These are phyloP conservation scores for Mimumesa dahlbomi DNA, from an alignment of 2,888 invertebrate genomes.

Conservation along the genomic window DNA sequence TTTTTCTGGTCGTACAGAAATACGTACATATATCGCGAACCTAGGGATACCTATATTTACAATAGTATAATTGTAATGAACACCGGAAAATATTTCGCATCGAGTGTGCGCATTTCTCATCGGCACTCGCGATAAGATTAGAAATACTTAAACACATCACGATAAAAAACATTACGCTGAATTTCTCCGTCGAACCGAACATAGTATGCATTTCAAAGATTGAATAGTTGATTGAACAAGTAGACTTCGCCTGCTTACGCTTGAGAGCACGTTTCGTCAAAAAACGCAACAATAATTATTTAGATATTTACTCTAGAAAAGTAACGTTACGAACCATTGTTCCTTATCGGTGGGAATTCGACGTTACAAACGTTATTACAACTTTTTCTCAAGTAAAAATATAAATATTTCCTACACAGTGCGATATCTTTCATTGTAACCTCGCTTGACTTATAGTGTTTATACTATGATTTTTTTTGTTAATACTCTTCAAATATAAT, in stretches of 20 bases:
- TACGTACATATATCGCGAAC: slow-evolving; percentile 1
- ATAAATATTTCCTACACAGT: slow-evolving; percentile 71
- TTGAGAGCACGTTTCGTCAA: slow-evolving; percentile 69
- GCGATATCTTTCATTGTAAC: slow-evolving; percentile 63
- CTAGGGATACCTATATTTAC: slow-evolving; percentile 36
- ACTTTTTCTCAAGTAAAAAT: slow-evolving; percentile 74
- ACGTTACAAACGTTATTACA: slow-evolving; percentile 72
- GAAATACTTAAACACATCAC: neutral
- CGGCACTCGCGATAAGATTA: slow-evolving; percentile 19
- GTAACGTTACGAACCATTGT: slow-evolving; percentile 71
- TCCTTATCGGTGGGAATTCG: slow-evolving; percentile 54
- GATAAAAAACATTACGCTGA: slow-evolving; percentile 7
- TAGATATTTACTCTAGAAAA: slow-evolving; percentile 76
- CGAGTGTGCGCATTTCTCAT: slow-evolving; percentile 4
- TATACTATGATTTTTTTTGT: slow-evolving; percentile 24
- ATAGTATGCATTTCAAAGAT: slow-evolving; percentile 8
- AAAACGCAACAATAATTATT: slow-evolving; percentile 69
- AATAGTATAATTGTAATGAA: slow-evolving; percentile 22
- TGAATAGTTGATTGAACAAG: slow-evolving; percentile 27
- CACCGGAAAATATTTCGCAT: slow-evolving; percentile 29
- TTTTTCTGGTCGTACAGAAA: neutral
- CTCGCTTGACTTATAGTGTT: slow-evolving; percentile 46
- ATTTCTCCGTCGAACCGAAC: slow-evolving; percentile 35
- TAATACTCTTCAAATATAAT: slow-evolving; percentile 45
- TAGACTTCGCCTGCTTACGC: slow-evolving; percentile 35